phyloP scores from a whole-genome alignment of 2,888 invertebrate genomes.

The Candidula unifasciata region DNA sequence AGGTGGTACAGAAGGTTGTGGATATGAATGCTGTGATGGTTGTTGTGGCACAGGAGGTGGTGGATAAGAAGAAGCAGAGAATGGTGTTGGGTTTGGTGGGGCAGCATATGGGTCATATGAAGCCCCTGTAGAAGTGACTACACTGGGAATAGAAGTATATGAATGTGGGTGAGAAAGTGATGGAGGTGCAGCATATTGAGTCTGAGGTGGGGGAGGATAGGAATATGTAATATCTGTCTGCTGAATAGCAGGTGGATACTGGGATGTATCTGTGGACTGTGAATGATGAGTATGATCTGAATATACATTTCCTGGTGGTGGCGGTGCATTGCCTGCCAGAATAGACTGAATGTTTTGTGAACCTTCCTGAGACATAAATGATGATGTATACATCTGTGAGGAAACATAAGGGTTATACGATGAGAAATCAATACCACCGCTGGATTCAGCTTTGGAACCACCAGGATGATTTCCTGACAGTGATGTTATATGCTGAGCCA shows the following conservation, averaged over 20 bases:
- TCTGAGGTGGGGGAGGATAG: constrained; percentile 44
- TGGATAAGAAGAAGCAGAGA: constrained; percentile 47
- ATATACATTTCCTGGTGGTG: constrained; percentile 44
- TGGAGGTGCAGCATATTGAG: constrained; percentile 47
- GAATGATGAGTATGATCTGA: constrained; percentile 41
- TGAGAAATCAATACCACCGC: constrained; percentile 48
- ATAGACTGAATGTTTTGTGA: constrained; percentile 73
- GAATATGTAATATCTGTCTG: constrained; percentile 47
- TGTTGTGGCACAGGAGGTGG: constrained; percentile 52
- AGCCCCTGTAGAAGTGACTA: constrained; percentile 43
- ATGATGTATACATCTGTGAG: constrained; percentile 72
- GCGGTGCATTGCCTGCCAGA: constrained; percentile 62
- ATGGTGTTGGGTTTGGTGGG: constrained; percentile 41
- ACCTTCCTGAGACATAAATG: constrained; percentile 76
- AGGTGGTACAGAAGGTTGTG: constrained; percentile 41
- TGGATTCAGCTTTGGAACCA: constrained; percentile 34
- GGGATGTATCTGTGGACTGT: constrained; percentile 27
- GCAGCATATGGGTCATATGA: constrained; percentile 38
- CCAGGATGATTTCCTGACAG: constrained; percentile 33
- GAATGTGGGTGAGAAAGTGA: constrained; percentile 52
- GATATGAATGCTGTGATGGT: constrained; percentile 48
- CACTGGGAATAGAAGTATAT: constrained; percentile 52
- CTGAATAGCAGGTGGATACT: constrained; percentile 48
- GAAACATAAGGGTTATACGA: constrained; percentile 74
- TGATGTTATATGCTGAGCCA: constrained; percentile 45